Evolutionary conservation across 2,113 vertebrate species (phyloP).

Genomic region (Grus americana): DNA sequence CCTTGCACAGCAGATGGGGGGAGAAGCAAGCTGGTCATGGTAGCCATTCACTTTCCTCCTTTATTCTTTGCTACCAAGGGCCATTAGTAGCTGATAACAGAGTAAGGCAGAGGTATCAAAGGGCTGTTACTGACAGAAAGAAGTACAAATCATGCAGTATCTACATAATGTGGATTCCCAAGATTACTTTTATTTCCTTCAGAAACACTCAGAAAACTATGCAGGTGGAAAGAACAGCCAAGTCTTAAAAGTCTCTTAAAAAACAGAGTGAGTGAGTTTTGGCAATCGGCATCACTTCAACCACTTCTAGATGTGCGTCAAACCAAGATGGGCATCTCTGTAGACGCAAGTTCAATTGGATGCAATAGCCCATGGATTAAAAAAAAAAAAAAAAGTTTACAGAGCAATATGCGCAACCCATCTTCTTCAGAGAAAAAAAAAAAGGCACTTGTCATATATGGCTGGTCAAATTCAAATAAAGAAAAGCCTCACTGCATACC

Average conservation of each 20-base stretch:
- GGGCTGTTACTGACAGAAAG: neutral
- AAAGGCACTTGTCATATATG: neutral
- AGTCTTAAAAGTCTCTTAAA: neutral
- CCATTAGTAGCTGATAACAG: neutral
- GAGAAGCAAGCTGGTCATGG: neutral
- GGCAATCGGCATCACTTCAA: neutral
- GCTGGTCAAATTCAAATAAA: neutral
- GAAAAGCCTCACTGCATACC: neutral
- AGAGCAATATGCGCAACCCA: neutral
- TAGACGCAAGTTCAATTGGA: neutral
- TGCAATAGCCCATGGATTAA: neutral
- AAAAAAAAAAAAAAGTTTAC: neutral
- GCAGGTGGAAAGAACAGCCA: neutral
- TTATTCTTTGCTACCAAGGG: neutral
- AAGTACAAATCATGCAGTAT: neutral
- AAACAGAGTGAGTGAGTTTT: neutral
- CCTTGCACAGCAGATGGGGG: neutral
- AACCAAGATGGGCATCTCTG: neutral
- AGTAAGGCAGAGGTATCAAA: neutral
- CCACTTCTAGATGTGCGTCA: constrained; percentile 21
- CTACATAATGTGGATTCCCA: neutral
- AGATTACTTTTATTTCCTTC: neutral
- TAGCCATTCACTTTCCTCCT: neutral
- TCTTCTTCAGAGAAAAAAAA: neutral
- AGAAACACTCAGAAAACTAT: neutral